These are phyloP conservation scores for Coelopa frigida DNA, from an alignment of 1,140 invertebrate species.

Conservation along the genomic window DNA sequence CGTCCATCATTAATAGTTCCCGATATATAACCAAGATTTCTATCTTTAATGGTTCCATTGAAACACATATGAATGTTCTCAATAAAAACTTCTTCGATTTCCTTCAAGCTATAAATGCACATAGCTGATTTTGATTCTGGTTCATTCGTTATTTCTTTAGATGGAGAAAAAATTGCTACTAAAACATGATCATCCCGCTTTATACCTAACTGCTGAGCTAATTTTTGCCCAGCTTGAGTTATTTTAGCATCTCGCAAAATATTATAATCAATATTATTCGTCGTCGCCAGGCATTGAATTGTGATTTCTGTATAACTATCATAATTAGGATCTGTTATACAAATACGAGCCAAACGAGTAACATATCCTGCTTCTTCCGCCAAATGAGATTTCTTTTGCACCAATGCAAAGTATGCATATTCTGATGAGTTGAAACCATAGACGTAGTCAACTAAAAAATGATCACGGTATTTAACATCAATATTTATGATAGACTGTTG, in stretches of 20 bases:
- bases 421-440: slow-evolving; percentile 92
- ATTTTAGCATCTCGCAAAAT: slow-evolving; percentile 86
- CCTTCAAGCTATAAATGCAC: slow-evolving; percentile 75
- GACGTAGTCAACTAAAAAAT: slow-evolving; percentile 89
- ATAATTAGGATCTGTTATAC: slow-evolving; percentile 89
- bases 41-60: slow-evolving; percentile 82
- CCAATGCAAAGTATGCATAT: slow-evolving; percentile 91
- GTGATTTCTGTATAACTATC: slow-evolving; percentile 94
- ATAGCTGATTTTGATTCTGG: slow-evolving; percentile 71
- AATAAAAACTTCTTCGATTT: slow-evolving; percentile 88
- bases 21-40: slow-evolving; percentile 90
- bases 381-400: slow-evolving; percentile 86
- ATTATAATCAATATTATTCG: slow-evolving; percentile 61
- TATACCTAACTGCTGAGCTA: slow-evolving; percentile 74
- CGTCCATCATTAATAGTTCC: slow-evolving; percentile 83
- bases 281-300: slow-evolving; percentile 64
- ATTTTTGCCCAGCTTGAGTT: slow-evolving; percentile 66
- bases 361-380: slow-evolving; percentile 85
- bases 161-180: slow-evolving; percentile 76
- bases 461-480: slow-evolving; percentile 89
- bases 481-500: slow-evolving; percentile 83
- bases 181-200: slow-evolving; percentile 68
- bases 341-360: slow-evolving; percentile 81
- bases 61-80: slow-evolving; percentile 97
- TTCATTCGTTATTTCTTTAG: slow-evolving; percentile 72